These are phyloP conservation scores for Calameuta idolon DNA, from an alignment of 2,888 invertebrate genomes.

Conservation along the genomic window DNA sequence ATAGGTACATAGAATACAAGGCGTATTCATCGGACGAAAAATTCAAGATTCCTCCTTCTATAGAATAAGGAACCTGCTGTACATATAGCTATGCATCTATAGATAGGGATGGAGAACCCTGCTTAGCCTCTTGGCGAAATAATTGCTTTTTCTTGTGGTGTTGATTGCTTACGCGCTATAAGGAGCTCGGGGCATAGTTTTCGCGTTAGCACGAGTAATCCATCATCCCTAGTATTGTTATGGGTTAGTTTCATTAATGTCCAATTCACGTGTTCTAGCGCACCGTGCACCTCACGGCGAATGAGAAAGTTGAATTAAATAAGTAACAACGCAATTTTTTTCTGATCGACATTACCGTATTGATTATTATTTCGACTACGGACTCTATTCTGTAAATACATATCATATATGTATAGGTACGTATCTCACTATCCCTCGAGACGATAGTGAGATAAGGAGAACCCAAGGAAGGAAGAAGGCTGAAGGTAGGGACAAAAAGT, in stretches of 20 bases:
- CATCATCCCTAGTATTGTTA: slow-evolving; percentile 25
- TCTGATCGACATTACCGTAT: not conserved
- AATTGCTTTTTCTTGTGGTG: slow-evolving; percentile 33
- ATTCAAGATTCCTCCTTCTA: slow-evolving; percentile 19
- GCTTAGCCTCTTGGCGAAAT: slow-evolving; percentile 22
- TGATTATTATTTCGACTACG: not conserved
- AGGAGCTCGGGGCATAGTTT: slow-evolving; percentile 32
- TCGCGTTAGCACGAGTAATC: slow-evolving; percentile 33
- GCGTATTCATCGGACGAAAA: slow-evolving; percentile 11
- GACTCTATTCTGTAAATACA: not conserved
- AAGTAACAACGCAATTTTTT: not conserved
- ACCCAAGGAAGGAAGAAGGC: not conserved
- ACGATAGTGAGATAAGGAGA: not conserved
- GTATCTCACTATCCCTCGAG: not conserved
- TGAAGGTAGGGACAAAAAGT: not conserved
- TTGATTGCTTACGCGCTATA: slow-evolving; percentile 29
- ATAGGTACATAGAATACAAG: not conserved
- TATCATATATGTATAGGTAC: not conserved
- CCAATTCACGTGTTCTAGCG: slow-evolving; percentile 21
- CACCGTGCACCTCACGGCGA: not conserved
- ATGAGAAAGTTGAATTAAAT: not conserved
- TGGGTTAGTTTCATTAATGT: slow-evolving; percentile 20
- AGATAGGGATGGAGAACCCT: slow-evolving; percentile 20
- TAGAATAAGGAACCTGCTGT: slow-evolving; percentile 15
- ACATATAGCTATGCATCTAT: slow-evolving; percentile 8